phyloP scores from a whole-genome alignment of 2,113 vertebrate species.

The Microcebus tavaratra region DNA sequence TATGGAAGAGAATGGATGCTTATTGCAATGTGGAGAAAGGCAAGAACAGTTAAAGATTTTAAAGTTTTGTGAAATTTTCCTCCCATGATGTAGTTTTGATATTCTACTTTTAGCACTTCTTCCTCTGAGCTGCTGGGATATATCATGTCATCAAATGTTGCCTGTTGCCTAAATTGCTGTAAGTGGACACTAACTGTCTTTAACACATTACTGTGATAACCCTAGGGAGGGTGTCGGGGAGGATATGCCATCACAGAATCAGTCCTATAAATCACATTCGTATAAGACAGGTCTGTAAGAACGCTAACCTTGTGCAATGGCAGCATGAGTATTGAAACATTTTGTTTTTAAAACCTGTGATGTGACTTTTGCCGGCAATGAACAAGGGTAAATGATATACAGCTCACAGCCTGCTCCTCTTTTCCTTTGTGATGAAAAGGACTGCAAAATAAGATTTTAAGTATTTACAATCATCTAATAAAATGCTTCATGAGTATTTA shows the following conservation, averaged over 20 bases:
- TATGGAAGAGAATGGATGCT: background rate
- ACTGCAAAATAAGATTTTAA: conserved; percentile 85
- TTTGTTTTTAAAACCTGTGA: background rate
- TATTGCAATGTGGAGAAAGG: background rate
- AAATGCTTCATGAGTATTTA: conserved; percentile 89
- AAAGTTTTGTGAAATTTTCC: background rate
- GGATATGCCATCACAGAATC: background rate
- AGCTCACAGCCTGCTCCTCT: background rate
- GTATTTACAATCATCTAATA: conserved; percentile 88
- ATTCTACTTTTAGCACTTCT: background rate
- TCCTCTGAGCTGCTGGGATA: background rate
- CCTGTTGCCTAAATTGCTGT: background rate
- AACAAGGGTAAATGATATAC: background rate
- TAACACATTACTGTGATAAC: background rate
- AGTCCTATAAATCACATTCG: background rate
- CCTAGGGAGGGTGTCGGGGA: background rate
- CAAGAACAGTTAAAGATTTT: background rate
- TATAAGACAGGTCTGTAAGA: background rate
- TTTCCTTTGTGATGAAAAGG: conserved; percentile 72
- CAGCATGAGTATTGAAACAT: background rate
- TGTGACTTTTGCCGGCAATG: background rate
- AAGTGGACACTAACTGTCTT: background rate
- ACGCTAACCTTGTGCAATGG: background rate
- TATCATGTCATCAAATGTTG: background rate
- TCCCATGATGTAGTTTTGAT: background rate